These are phyloP conservation scores for Thalassophryne amazonica DNA, from an alignment of 2,797 vertebrate genomes.

Conservation along the genomic window DNA sequence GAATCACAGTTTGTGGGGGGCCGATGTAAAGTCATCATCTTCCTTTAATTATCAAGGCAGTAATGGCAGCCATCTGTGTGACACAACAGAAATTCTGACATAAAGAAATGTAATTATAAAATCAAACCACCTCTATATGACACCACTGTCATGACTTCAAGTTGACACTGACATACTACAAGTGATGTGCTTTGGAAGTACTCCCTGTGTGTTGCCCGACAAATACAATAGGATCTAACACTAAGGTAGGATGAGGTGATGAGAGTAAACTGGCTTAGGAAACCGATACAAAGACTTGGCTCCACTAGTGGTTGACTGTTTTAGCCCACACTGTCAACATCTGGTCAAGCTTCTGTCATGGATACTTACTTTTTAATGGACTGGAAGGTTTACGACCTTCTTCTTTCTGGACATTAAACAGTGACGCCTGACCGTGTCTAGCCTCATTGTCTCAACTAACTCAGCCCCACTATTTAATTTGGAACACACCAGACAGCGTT, in stretches of 20 bases:
- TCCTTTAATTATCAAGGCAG: constrained; percentile 26
- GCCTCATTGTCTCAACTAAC: constrained; percentile 12
- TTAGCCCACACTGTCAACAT: constrained; percentile 4
- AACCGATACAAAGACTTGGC: constrained; percentile 11
- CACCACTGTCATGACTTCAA: constrained; percentile 2
- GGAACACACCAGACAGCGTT: constrained; percentile 12
- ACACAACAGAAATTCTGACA: constrained; percentile 27
- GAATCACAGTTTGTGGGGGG: constrained; percentile 31
- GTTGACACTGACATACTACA: no score
- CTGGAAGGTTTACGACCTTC: constrained; percentile 1
- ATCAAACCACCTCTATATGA: constrained; percentile 14
- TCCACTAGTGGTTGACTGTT: background rate
- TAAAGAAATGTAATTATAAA: constrained; percentile 1
- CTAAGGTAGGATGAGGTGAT: no score
- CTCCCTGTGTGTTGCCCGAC: no score
- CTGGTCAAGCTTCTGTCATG: background rate
- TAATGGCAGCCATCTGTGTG: constrained; percentile 40
- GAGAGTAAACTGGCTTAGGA: constrained; percentile 39
- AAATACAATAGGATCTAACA: no score
- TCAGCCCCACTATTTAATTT: constrained; percentile 22
- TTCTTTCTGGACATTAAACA: constrained; percentile 6
- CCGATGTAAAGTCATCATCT: constrained; percentile 41
- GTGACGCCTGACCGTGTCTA: constrained; percentile 2
- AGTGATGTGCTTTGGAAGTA: no score
- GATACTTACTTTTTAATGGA: constrained; percentile 26